phyloP scores from a whole-genome alignment of 64 coral and sea anemone species.

The Stichodactyla helianthus region DNA sequence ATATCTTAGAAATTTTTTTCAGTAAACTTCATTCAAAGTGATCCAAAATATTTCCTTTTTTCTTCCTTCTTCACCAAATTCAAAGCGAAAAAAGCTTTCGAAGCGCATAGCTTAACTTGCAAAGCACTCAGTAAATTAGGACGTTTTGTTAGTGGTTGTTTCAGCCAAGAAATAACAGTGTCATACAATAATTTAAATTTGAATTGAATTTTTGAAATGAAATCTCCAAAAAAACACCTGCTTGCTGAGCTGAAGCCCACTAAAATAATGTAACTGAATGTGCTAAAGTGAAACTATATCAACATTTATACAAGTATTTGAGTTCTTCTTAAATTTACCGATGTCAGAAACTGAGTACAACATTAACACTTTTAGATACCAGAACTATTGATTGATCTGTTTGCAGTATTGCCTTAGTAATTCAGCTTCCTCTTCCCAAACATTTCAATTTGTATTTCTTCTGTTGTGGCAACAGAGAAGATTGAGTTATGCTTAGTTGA shows the following conservation, averaged over 20 bases:
- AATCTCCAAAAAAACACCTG: slow-evolving; percentile 1
- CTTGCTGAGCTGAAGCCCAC: background rate
- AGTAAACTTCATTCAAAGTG: background rate
- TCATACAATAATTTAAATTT: background rate
- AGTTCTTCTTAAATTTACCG: background rate
- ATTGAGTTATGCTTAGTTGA: background rate
- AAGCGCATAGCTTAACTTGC: background rate
- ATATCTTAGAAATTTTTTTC: background rate
- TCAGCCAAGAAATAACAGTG: background rate
- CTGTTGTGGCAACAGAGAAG: slow-evolving; percentile 1
- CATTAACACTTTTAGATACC: background rate
- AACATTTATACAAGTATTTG: background rate
- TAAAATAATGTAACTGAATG: background rate
- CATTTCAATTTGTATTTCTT: slow-evolving; percentile 12
- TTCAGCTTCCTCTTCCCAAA: background rate
- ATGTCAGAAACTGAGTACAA: background rate
- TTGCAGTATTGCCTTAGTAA: slow-evolving; percentile 15
- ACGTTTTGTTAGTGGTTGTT: slow-evolving; percentile 7
- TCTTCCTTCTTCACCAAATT: background rate
- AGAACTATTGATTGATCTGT: slow-evolving; percentile 15
- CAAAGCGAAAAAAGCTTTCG: background rate
- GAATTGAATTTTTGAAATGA: background rate
- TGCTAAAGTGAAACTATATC: background rate
- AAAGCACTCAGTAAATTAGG: background rate
- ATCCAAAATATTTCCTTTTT: background rate